Base-by-base conservation (phyloP, 1,140 invertebrate species). In the Neoseiulus cucumeris region DNA sequence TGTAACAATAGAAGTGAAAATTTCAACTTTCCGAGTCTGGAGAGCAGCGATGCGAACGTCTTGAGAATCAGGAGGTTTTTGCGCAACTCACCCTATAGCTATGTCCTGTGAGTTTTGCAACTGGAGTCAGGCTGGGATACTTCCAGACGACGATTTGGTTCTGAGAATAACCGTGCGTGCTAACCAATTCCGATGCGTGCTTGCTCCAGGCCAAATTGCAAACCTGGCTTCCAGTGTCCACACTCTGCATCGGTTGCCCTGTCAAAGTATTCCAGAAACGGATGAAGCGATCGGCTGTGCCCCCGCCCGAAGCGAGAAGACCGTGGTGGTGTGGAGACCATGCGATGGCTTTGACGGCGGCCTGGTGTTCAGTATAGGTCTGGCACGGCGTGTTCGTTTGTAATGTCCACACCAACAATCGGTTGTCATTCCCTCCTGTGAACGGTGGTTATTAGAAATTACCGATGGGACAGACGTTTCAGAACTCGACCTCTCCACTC, bases 81-180 rank as follows among this genome's bases (percentile, higher is more conserved):
- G n/a, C n/a, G n/a, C n/a, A n/a, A 4, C 70, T 79, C 5, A 99
- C 96, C 69, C 96, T 80, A 75, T 92, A 96, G 25, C 92, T 92
- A 76, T 99, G 96, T 1, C 96, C 96, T 1, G 92, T 97, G 59
- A 99, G 79, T 79, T 98, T 98, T 25, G 94, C 94, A 55, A 99
- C 93, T 79, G 92, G 87, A 79, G 88, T 91, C 55, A 98, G 78
- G 68, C 89, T 91, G 0, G 96, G 96, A 78, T 98, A 99, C 73
- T 98, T 98, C 96, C 96, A 99, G 0, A 99, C 91, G 12, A 98
- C 77, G 65, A 98, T 98, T 79, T 99, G 95, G 77, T 99, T 98
- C 75, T 98, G 95, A 29, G 94, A 98, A 74, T 99, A 99, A 0
- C 96, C 96, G 76, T 99, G 96, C 0, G 95, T 99, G 72, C 91